phyloP scores from a whole-genome alignment of 2,888 invertebrate genomes.

The Phaonia tiefii region DNA sequence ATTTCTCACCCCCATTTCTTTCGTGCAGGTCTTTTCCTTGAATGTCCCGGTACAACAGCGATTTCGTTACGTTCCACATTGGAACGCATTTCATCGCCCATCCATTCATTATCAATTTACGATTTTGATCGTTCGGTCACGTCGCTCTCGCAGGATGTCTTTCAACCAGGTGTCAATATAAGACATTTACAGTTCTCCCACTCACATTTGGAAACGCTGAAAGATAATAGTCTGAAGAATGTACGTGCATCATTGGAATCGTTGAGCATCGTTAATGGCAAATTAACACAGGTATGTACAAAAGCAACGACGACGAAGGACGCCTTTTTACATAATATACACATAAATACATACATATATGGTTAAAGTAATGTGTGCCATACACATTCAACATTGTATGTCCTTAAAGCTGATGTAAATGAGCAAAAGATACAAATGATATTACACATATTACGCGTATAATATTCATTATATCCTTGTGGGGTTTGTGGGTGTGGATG shows the following conservation, averaged over 20 bases:
- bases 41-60: constrained; percentile 92
- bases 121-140: constrained; percentile 91
- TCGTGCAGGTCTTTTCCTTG: constrained; percentile 88
- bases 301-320: constrained; percentile 1
- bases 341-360: background rate
- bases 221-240: constrained; percentile 87
- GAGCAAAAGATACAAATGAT: background rate
- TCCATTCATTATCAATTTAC: constrained; percentile 93
- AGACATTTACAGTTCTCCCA: constrained; percentile 90
- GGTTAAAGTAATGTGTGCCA: background rate
- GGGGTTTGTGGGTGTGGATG: constrained; percentile 8
- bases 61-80: constrained; percentile 88
- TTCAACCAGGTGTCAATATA: constrained; percentile 86
- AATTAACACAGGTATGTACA: constrained; percentile 80
- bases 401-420: too few relatives aligned
- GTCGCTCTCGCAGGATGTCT: constrained; percentile 87
- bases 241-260: constrained; percentile 89
- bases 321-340: background rate
- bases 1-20: background rate
- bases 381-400: background rate
- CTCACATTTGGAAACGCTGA: constrained; percentile 87
- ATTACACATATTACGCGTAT: constrained; percentile 28
- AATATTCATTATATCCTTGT: constrained; percentile 25
- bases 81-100: constrained; percentile 85
- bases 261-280: constrained; percentile 88